Percentiles rank a stretch among this genome's conserved stretches.
These are phyloP conservation scores for Dipodomys merriami DNA, from an alignment of 2,113 vertebrate genomes.

Conservation along the genomic window DNA sequence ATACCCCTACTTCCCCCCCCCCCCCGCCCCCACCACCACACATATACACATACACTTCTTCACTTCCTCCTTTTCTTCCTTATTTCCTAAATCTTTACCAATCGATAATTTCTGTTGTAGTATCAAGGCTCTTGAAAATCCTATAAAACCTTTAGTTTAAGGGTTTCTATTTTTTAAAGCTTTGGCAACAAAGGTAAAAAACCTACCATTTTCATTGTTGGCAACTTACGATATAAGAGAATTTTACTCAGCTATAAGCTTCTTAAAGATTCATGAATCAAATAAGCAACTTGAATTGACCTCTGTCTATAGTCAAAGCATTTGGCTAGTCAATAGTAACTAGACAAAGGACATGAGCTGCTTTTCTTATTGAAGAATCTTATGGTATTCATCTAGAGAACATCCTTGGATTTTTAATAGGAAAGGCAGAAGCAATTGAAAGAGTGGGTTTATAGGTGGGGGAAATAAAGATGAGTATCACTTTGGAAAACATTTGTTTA, in stretches of 20 bases:
- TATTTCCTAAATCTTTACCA: conserved; percentile 18
- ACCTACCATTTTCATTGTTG: conserved; percentile 40
- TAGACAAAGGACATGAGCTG: conserved; percentile 4
- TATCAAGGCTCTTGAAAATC: background rate
- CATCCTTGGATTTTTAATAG: conserved; percentile 26
- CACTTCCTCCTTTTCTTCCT: background rate
- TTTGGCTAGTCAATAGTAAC: conserved; percentile 37
- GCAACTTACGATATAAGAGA: conserved; percentile 29
- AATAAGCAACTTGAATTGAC: conserved; percentile 45
- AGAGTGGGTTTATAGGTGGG: background rate
- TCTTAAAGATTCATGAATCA: conserved; percentile 55
- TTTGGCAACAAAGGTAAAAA: conserved; percentile 53
- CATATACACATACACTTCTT: background rate
- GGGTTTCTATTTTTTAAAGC: background rate
- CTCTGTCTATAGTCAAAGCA: conserved; percentile 2
- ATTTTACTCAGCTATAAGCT: conserved; percentile 44
- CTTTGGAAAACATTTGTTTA: conserved; percentile 36
- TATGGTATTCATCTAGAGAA: conserved; percentile 38
- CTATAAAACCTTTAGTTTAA: conserved; percentile 43
- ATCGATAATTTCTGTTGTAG: conserved; percentile 18
- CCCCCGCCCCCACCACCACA: no score
- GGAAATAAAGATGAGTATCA: background rate
- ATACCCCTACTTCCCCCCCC: background rate
- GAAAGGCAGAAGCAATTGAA: background rate
- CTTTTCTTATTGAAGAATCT: conserved; percentile 22